A percentile compares a stretch with the other conserved stretches of the same genome.
Conservation (phyloP, 1,140 invertebrate genomes). For the Ips nitidus region DNA sequence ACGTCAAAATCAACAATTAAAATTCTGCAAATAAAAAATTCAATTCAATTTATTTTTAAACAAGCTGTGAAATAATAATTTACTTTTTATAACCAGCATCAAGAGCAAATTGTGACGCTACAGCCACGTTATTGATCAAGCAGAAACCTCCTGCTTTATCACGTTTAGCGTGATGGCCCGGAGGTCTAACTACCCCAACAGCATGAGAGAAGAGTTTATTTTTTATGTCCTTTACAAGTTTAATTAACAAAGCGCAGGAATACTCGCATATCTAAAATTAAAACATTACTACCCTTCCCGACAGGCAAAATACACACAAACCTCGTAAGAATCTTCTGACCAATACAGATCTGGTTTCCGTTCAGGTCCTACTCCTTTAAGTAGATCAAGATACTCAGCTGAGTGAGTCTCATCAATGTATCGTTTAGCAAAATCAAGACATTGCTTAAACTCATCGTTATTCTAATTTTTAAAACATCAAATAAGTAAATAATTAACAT, state of each 20-base stretch:
- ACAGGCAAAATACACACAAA: not conserved
- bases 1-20: conserved; percentile 94
- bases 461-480: no score
- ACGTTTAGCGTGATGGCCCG: conserved; percentile 82
- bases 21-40: conserved; percentile 57
- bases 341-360: conserved; percentile 6
- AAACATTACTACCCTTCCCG: not conserved
- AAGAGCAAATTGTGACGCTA: conserved; percentile 78
- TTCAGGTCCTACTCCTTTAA: not conserved
- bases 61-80: not conserved
- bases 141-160: conserved; percentile 81
- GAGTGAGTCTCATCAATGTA: conserved; percentile 7
- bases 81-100: not conserved
- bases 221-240: conserved; percentile 7
- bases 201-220: conserved; percentile 62
- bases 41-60: not conserved
- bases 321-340: not conserved
- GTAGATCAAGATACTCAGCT: not conserved
- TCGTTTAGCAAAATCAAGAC: not conserved
- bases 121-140: conserved; percentile 83
- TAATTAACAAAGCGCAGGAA: conserved; percentile 8
- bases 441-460: no score
- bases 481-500: no score
- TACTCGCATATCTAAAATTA: conserved; percentile 9
- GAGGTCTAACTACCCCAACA: conserved; percentile 80